phyloP scores from a whole-genome alignment of 2,888 invertebrate species.

The Stegana nigrithorax region DNA sequence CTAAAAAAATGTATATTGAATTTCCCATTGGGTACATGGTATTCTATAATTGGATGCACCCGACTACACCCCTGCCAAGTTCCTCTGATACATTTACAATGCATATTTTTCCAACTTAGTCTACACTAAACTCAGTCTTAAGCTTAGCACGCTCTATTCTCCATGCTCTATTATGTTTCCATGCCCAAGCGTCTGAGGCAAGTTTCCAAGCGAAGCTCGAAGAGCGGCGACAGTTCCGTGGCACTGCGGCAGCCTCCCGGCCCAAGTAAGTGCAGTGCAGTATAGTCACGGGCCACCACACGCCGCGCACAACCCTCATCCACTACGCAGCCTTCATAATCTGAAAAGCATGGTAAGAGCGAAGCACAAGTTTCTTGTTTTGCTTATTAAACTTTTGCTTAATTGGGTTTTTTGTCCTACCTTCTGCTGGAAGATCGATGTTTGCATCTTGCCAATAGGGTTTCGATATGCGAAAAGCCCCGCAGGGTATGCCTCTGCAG shows the following conservation, averaged over 20 bases:
- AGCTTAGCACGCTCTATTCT: too few relatives aligned
- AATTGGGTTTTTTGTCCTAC: not conserved
- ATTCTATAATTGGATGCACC: too few relatives aligned
- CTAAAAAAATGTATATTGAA: too few relatives aligned
- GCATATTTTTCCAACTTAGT: too few relatives aligned
- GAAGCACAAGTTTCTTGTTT: not conserved
- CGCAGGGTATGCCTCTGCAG: slow-evolving; percentile 41
- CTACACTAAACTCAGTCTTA: too few relatives aligned
- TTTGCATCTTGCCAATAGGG: slow-evolving; percentile 58
- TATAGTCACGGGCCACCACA: slow-evolving; percentile 51
- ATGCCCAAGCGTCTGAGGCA: too few relatives aligned
- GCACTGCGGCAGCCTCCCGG: slow-evolving; percentile 47
- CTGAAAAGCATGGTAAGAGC: slow-evolving; percentile 31
- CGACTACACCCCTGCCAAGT: too few relatives aligned
- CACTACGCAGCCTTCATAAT: slow-evolving; percentile 52
- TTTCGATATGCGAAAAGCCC: slow-evolving; percentile 53
- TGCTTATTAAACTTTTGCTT: not conserved
- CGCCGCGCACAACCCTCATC: slow-evolving; percentile 45
- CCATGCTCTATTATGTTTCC: too few relatives aligned
- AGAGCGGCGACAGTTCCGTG: slow-evolving; percentile 40
- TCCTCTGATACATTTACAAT: too few relatives aligned
- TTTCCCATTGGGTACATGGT: too few relatives aligned
- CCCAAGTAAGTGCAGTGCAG: slow-evolving; percentile 53
- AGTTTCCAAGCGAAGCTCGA: slow-evolving; percentile 68
- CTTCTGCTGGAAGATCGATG: not conserved